Evolutionary conservation across 2,888 invertebrate species (phyloP), one percentile per base, ranked within the genome.

Genomic region (Apamea crenata): DNA sequence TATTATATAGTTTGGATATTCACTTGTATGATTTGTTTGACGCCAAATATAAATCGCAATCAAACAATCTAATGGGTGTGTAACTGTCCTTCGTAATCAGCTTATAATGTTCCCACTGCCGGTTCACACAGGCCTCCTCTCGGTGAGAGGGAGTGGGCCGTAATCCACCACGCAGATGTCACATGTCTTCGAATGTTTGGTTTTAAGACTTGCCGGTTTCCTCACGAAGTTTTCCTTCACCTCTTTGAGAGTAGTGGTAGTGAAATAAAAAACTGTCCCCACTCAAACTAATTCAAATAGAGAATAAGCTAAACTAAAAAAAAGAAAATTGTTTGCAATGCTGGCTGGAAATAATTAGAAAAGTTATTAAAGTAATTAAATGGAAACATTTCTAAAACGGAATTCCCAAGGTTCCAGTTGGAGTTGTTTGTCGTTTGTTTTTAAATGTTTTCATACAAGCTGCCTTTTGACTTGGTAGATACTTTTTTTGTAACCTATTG

Each of bases 1-100:
- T 84, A 56, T 67, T 36, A 72, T 65, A 8, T 61, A 69, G 71
- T 73, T 82, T 40, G 36, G 53, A 61, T 73, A 82, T 73, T 68
- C 1, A 66, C 29, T 61, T 50, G 1, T 50, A 16, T 32, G 16
- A 56, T 59, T 40, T 83, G 25, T 59, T 21, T 40, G 65, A 77
- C 50, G 80, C 12, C 18, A 36, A 65, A 36, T 65, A 65, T 65
- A 14, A 63, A 63, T 63, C 4, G 18, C 63, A 63, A 63, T 32
- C 63, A 18, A 63, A 32, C 29, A 61, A 61, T 61, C 18, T 2
- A 61, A 36, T 12, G 21, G 65, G 6, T 36, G 12, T 36, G 25
- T 65, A 25, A 21, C 63, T 10, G 21, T 10, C 32, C 32, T 32
- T 21, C 21, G 7, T 50, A 21, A 50, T 50, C 53, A 53, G 53